A percentile compares a stretch with the other conserved stretches of the same genome.
Evolutionary conservation across 2,113 vertebrate species (phyloP).

Genomic region (Mohoua ochrocephala): DNA sequence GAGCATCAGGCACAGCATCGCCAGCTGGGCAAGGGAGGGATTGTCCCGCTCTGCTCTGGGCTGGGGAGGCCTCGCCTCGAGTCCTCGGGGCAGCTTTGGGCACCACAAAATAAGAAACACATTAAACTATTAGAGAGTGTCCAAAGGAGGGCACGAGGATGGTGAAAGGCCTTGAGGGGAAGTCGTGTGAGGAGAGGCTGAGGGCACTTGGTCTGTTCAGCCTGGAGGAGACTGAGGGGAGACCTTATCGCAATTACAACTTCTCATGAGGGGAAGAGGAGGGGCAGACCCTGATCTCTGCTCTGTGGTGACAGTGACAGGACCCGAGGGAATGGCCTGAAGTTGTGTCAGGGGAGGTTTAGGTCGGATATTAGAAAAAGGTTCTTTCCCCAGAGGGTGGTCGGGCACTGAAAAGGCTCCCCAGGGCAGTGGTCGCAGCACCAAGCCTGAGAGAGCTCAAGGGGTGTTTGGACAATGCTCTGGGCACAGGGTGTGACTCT

Average conservation of each 20-base stretch:
- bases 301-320: background rate
- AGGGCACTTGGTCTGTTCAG: background rate
- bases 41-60: background rate
- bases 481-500: background rate
- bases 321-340: background rate
- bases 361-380: background rate
- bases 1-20: background rate
- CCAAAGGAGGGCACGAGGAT: too few relatives aligned
- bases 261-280: background rate
- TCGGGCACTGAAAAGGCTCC: background rate
- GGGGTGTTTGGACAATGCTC: background rate
- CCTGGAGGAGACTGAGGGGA: background rate
- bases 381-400: background rate
- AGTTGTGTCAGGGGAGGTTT: background rate
- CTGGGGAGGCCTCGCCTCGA: background rate
- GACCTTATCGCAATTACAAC: background rate
- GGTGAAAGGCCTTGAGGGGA: background rate
- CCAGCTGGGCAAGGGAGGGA: background rate
- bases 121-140: background rate
- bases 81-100: background rate
- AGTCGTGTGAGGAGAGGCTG: background rate
- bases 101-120: background rate
- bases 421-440: background rate
- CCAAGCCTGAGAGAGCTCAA: background rate
- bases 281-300: background rate